Percentiles rank a stretch among this genome's conserved stretches.
Conservation (phyloP, 2,797 vertebrate species). For the Galagoides demidoff region DNA sequence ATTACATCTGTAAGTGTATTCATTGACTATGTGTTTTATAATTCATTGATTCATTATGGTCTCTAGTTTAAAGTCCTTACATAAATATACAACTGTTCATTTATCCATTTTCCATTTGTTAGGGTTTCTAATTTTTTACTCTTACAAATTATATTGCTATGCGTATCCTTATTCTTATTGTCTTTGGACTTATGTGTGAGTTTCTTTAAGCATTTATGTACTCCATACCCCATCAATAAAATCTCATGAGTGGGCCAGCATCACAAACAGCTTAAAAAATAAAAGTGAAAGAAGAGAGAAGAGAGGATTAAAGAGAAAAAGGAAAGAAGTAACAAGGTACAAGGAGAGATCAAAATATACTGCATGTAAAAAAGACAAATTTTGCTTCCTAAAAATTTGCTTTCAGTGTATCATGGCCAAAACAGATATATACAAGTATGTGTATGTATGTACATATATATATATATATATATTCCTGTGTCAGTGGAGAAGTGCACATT, state of each 20-base stretch:
- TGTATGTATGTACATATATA: neutral
- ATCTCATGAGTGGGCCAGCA: neutral
- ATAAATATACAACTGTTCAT: neutral
- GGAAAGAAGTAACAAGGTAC: neutral
- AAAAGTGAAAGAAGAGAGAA: neutral
- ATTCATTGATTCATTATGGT: slow-evolving; percentile 26
- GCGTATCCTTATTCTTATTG: neutral
- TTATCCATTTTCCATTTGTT: slow-evolving; percentile 45
- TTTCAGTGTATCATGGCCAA: neutral
- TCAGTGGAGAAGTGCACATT: neutral
- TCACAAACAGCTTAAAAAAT: neutral
- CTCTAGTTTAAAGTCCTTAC: neutral
- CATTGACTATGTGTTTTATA: neutral
- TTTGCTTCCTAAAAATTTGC: slow-evolving; percentile 24
- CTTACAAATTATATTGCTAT: slow-evolving; percentile 27
- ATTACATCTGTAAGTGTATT: slow-evolving; percentile 2
- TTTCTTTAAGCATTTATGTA: neutral
- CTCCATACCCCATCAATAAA: slow-evolving; percentile 30
- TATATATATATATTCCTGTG: neutral
- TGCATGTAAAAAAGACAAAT: neutral
- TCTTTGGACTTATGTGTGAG: neutral
- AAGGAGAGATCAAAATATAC: neutral
- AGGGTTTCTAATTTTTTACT: neutral
- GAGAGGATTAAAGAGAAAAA: neutral
- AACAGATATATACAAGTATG: neutral